Conservation (phyloP, 1,140 invertebrate genomes). For the Drosophila bocqueti region DNA sequence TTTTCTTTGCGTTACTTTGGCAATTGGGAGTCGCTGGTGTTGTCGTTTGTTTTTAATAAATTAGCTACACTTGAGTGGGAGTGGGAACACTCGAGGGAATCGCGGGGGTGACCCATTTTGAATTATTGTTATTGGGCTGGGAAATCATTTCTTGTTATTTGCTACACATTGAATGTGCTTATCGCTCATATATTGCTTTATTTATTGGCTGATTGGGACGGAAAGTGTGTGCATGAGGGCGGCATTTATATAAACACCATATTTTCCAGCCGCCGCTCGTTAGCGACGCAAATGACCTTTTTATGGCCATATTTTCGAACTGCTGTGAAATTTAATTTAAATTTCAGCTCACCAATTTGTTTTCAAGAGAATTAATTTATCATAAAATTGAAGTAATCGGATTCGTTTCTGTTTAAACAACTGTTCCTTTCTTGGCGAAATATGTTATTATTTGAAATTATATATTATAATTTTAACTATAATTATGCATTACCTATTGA, state of each 20-base stretch:
- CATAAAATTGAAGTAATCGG: neutral
- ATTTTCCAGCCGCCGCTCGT: constrained; percentile 62
- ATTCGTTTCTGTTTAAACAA: neutral
- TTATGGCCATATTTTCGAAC: constrained; percentile 56
- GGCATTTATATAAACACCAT: constrained; percentile 42
- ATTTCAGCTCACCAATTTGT: constrained; percentile 14
- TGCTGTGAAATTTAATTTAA: constrained; percentile 22
- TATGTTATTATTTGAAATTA: too few relatives aligned
- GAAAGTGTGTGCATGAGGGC: constrained; percentile 8
- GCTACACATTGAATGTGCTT: constrained; percentile 61
- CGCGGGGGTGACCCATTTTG: constrained; percentile 39
- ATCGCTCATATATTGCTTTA: constrained; percentile 74
- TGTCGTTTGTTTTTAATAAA: constrained; percentile 73
- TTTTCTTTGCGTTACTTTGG: constrained; percentile 50
- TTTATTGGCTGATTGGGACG: constrained; percentile 71
- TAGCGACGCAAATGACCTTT: constrained; percentile 68
- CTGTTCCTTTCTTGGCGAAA: too few relatives aligned
- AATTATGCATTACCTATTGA: neutral
- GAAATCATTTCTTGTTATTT: constrained; percentile 31
- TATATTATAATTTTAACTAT: too few relatives aligned
- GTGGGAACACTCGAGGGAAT: neutral
- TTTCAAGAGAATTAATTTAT: constrained; percentile 1
- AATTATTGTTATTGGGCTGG: constrained; percentile 68
- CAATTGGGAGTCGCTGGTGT: constrained; percentile 49
- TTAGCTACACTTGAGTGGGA: constrained; percentile 38